phyloP scores from a whole-genome alignment of 2,797 vertebrate genomes.

The Coracias cyanogaster region DNA sequence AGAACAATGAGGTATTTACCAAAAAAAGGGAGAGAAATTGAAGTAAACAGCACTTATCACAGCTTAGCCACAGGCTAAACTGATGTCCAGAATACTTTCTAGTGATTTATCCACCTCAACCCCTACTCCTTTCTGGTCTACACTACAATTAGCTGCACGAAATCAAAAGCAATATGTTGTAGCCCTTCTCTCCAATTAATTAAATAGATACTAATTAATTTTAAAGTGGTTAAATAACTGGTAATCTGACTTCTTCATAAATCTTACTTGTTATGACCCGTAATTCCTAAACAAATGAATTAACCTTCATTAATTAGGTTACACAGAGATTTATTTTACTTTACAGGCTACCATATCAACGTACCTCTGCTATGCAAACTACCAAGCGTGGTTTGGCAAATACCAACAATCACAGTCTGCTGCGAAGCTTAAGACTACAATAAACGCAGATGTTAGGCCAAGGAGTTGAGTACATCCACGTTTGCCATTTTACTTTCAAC shows the following conservation, averaged over 20 bases:
- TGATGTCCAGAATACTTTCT: background rate
- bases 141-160: background rate
- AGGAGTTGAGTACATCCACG: background rate
- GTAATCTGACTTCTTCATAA: background rate
- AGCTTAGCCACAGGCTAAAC: background rate
- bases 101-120: background rate
- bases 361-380: background rate
- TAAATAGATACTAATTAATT: background rate
- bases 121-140: background rate
- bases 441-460: background rate
- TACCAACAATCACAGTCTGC: background rate
- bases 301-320: background rate
- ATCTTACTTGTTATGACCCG: background rate
- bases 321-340: background rate
- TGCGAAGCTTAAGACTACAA: background rate
- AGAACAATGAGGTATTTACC: background rate
- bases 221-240: rapidly evolving
- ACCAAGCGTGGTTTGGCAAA: background rate
- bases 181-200: background rate
- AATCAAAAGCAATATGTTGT: background rate
- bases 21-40: background rate
- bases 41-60: background rate
- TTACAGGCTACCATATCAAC: rapidly evolving
- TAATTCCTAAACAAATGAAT: background rate
- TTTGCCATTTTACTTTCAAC: background rate